Conservation (phyloP, 2,113 vertebrate genomes). For the Coptodon bakossiorum region DNA sequence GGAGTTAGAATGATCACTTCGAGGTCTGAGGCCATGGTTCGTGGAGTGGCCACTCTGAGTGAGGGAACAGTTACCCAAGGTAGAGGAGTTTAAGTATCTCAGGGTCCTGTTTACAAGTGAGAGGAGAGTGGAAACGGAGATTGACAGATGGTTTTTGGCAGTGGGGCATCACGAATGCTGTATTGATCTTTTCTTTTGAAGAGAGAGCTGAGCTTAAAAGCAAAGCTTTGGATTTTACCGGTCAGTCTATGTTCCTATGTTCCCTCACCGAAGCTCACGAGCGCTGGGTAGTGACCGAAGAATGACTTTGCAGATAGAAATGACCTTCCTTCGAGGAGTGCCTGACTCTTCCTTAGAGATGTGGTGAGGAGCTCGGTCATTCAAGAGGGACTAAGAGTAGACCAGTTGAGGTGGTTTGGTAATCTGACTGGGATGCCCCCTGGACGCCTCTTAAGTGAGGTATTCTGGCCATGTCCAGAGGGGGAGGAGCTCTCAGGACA, state of each 20-base stretch:
- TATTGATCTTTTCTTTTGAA: not conserved
- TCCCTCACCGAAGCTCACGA: fast-evolving
- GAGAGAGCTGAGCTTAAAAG: not conserved
- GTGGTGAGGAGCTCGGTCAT: not conserved
- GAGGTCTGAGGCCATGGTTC: not conserved
- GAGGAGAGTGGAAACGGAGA: not conserved
- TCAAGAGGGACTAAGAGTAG: fast-evolving
- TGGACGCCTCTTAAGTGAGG: fast-evolving
- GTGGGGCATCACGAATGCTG: not conserved
- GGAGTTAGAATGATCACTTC: not conserved
- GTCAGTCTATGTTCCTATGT: not conserved
- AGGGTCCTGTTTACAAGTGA: not conserved
- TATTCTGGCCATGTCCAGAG: not conserved
- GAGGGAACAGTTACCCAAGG: not conserved
- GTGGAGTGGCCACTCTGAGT: not conserved
- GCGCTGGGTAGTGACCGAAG: not conserved
- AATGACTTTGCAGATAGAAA: not conserved
- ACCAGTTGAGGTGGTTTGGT: not conserved
- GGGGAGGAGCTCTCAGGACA: fast-evolving
- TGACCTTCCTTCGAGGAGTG: not conserved
- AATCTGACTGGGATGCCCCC: not conserved
- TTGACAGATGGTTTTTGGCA: fast-evolving
- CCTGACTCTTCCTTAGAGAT: fast-evolving
- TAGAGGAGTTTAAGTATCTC: not conserved
- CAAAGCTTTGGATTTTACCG: fast-evolving